Conservation (phyloP, 2,797 vertebrate genomes). For the Catamblyrhynchus diadema region DNA sequence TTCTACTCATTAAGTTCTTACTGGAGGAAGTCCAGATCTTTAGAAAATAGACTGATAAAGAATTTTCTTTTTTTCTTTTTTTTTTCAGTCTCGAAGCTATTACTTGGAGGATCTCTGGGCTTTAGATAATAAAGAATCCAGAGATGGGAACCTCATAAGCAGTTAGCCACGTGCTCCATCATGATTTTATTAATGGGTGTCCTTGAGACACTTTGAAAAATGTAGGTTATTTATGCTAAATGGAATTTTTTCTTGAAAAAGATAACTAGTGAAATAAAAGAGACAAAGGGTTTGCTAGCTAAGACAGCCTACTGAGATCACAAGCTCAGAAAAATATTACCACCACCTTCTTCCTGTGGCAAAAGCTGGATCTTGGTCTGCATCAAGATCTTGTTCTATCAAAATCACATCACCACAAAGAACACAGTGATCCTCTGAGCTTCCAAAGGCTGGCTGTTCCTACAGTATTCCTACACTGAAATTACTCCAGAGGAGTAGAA, state of each 20-base stretch:
- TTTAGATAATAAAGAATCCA: neutral
- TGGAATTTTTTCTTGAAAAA: neutral
- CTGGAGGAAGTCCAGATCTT: neutral
- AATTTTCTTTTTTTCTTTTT: neutral
- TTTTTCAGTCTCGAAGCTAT: neutral
- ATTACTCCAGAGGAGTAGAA: neutral
- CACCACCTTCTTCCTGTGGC: neutral
- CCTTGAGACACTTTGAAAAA: neutral
- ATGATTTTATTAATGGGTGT: neutral
- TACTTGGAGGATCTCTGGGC: neutral
- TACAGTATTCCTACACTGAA: neutral
- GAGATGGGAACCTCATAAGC: neutral
- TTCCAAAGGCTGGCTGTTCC: neutral
- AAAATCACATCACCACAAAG: neutral
- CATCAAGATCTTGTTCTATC: neutral
- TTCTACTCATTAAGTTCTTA: neutral
- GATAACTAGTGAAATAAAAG: neutral
- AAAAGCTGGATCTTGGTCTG: neutral
- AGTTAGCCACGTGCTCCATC: fast-evolving
- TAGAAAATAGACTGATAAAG: neutral
- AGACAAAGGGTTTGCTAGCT: neutral
- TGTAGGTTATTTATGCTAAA: neutral
- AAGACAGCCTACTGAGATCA: neutral
- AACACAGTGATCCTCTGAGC: neutral
- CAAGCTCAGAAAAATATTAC: neutral